These are phyloP conservation scores for Ivindomyrus marchei DNA, from an alignment of 2,113 vertebrate genomes.

Conservation along the genomic window DNA sequence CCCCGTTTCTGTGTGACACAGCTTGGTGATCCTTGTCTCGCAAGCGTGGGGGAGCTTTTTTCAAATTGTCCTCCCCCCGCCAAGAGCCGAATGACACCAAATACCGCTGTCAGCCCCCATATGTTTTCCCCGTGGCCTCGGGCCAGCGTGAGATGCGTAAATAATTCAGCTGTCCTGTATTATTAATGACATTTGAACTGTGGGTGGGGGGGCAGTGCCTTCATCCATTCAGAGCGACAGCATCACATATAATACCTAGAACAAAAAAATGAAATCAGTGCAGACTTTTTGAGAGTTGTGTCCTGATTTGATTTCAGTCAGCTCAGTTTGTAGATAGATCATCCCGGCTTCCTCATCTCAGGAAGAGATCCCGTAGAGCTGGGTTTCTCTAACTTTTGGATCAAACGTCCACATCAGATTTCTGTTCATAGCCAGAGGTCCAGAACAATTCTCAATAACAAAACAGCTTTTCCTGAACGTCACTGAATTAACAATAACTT, in stretches of 20 bases:
- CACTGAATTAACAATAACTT: background rate
- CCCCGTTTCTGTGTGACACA: background rate
- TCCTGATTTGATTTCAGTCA: background rate
- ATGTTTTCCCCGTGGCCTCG: background rate
- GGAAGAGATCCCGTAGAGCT: background rate
- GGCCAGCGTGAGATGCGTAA: background rate
- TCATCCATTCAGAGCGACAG: background rate
- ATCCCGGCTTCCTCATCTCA: background rate
- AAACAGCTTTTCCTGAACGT: background rate
- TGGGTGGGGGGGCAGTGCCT: background rate
- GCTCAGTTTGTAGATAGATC: background rate
- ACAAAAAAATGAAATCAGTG: background rate
- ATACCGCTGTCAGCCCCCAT: background rate
- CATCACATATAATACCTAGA: constrained; percentile 16
- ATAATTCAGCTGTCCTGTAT: constrained; percentile 20
- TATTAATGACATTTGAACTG: constrained; percentile 15
- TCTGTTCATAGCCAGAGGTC: background rate
- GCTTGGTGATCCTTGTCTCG: background rate
- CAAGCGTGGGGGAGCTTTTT: no score
- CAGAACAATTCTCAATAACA: background rate
- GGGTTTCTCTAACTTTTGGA: background rate
- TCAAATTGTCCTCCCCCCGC: background rate
- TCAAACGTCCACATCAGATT: background rate
- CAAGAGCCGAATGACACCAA: constrained; percentile 2
- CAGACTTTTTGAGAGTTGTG: background rate